phyloP scores from a whole-genome alignment of 2,888 invertebrate species.

The Drosophila birchii region DNA sequence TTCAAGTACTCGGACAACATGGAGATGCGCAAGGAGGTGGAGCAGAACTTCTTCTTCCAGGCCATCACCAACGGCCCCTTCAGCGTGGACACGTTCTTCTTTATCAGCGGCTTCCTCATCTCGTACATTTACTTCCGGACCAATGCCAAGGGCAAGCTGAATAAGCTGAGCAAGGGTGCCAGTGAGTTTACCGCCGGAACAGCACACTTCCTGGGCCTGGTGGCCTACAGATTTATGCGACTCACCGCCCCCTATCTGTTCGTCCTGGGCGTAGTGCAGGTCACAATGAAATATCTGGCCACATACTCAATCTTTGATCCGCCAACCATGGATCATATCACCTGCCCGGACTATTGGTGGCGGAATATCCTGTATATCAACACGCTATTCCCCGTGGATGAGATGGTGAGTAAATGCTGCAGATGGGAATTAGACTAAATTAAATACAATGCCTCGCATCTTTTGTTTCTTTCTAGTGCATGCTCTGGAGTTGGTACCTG shows the following conservation, averaged over 20 bases:
- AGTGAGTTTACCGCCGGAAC: conserved; percentile 88
- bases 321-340: conserved; percentile 91
- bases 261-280: conserved; percentile 92
- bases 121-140: conserved; percentile 94
- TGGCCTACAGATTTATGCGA: conserved; percentile 91
- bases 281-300: conserved; percentile 94
- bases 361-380: conserved; percentile 94
- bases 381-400: conserved; percentile 92
- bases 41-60: conserved; percentile 92
- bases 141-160: conserved; percentile 90
- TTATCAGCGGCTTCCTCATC: conserved; percentile 92
- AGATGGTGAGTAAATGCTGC: conserved; percentile 89
- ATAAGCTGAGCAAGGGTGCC: conserved; percentile 88
- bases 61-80: conserved; percentile 92
- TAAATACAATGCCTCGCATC: too few species aligned
- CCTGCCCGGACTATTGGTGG: conserved; percentile 95
- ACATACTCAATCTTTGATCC: conserved; percentile 93
- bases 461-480: conserved; percentile 89
- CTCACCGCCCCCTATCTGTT: conserved; percentile 93
- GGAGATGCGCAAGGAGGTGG: conserved; percentile 89
- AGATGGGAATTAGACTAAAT: too few species aligned
- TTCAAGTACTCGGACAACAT: conserved; percentile 95
- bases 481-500: conserved; percentile 96
- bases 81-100: conserved; percentile 93
- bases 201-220: conserved; percentile 90